These are phyloP conservation scores for Melanostoma scalare DNA, from an alignment of 2,888 invertebrate species.

Conservation along the genomic window DNA sequence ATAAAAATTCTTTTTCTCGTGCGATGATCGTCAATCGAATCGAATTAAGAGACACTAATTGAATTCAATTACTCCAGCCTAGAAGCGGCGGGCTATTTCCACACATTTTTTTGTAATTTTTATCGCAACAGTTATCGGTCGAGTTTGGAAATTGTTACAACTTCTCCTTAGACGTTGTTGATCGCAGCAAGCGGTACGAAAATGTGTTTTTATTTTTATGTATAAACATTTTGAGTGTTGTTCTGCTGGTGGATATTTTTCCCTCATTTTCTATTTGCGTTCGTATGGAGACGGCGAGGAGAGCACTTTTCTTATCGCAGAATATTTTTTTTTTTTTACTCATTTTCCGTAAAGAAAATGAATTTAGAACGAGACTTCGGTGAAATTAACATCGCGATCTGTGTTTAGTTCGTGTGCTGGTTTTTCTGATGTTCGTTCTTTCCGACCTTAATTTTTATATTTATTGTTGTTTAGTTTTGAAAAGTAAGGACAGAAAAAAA, in stretches of 20 bases:
- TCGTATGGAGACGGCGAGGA: slow-evolving; percentile 22
- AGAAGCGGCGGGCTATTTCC: slow-evolving; percentile 20
- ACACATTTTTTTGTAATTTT: background rate
- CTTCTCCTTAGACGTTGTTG: background rate
- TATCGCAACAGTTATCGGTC: slow-evolving; percentile 21
- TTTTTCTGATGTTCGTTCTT: slow-evolving; percentile 23
- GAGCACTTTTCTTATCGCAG: slow-evolving; percentile 54
- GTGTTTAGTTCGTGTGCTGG: slow-evolving; percentile 19
- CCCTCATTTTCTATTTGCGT: slow-evolving; percentile 70
- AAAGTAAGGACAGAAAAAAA: background rate
- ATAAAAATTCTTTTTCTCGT: slow-evolving; percentile 13
- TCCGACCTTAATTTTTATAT: background rate
- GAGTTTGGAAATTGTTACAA: slow-evolving; percentile 35
- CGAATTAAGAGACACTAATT: slow-evolving; percentile 54
- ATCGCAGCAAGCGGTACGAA: slow-evolving; percentile 23
- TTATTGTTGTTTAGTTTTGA: background rate
- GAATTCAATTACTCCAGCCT: slow-evolving; percentile 57
- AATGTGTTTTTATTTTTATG: slow-evolving; percentile 11
- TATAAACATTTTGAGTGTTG: slow-evolving; percentile 41
- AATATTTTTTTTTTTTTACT: slow-evolving; percentile 30
- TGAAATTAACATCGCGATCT: slow-evolving; percentile 49
- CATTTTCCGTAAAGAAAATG: slow-evolving; percentile 34
- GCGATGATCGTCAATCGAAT: slow-evolving; percentile 40
- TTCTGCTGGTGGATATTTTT: slow-evolving; percentile 56
- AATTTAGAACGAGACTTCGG: slow-evolving; percentile 48